Conservation (phyloP, 2,797 vertebrate species). For the Rousettus madagascariensis region DNA sequence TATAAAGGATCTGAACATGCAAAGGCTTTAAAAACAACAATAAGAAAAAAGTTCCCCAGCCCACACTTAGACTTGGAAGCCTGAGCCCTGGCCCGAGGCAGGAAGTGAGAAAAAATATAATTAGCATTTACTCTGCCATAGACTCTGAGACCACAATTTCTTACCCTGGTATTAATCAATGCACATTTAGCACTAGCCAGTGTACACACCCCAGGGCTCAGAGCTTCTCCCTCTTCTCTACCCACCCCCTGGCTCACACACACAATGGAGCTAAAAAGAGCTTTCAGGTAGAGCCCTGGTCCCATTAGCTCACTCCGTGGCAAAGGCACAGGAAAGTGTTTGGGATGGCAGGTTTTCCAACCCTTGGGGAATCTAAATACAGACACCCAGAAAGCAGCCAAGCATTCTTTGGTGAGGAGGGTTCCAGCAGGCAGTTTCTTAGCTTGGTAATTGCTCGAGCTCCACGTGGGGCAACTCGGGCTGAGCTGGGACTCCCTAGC, state of each 20-base stretch:
- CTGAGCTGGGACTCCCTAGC: background rate
- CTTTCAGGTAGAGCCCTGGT: conserved; percentile 46
- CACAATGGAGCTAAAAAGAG: conserved; percentile 23
- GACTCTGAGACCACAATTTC: background rate
- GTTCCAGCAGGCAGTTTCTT: conserved; percentile 44
- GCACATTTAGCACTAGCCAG: conserved; percentile 3
- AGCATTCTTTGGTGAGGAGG: conserved; percentile 36
- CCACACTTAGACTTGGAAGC: conserved; percentile 15
- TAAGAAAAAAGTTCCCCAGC: conserved; percentile 24
- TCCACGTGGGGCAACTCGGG: background rate
- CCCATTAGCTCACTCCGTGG: background rate
- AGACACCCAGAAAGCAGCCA: conserved; percentile 55
- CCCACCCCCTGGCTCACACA: background rate
- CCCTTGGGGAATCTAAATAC: conserved; percentile 22
- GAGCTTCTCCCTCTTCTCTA: background rate
- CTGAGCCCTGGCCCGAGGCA: background rate
- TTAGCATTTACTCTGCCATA: conserved; percentile 11
- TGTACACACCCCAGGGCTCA: conserved; percentile 17
- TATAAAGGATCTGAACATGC: conserved; percentile 31
- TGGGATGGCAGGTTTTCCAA: conserved; percentile 55
- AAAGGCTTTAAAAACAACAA: conserved; percentile 52
- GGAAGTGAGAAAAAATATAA: conserved; percentile 34
- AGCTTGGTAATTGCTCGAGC: conserved; percentile 33
- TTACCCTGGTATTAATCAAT: conserved; percentile 47
- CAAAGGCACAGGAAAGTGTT: conserved; percentile 30